A percentile compares a stretch with the other conserved stretches of the same genome.
phyloP scores from a whole-genome alignment of 1,140 invertebrate species.

The Macrotrachela quadricornifera region DNA sequence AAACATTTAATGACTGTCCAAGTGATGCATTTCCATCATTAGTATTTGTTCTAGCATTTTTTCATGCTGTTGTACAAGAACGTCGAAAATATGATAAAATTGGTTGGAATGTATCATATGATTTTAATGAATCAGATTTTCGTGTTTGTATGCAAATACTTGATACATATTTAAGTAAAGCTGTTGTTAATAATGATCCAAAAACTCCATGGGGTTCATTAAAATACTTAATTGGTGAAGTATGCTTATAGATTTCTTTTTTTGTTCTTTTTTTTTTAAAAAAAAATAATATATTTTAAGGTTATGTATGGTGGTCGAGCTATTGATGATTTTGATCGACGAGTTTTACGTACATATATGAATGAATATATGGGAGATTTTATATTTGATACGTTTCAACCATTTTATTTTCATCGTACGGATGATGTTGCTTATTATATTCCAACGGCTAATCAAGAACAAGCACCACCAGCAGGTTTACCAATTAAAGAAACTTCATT shows the following conservation, averaged over 20 bases:
- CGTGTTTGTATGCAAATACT: slow-evolving; percentile 59
- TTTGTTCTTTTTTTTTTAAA: no score
- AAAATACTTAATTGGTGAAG: slow-evolving; percentile 72
- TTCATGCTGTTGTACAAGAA: slow-evolving; percentile 67
- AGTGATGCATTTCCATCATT: slow-evolving; percentile 52
- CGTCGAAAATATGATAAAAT: slow-evolving; percentile 71
- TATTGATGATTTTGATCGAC: slow-evolving; percentile 63
- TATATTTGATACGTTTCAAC: slow-evolving; percentile 63
- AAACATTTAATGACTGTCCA: slow-evolving; percentile 44
- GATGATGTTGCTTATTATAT: slow-evolving; percentile 51
- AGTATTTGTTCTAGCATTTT: slow-evolving; percentile 63
- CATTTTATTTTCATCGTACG: slow-evolving; percentile 63
- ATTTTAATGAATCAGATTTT: slow-evolving; percentile 77
- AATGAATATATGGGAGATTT: slow-evolving; percentile 80
- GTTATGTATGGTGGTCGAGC: slow-evolving; percentile 68
- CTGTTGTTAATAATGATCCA: slow-evolving; percentile 34
- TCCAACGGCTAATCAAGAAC: slow-evolving; percentile 45
- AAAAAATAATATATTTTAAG: no score
- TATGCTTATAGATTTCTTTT: no score
- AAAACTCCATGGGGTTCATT: slow-evolving; percentile 62
- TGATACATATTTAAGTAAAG: slow-evolving; percentile 54
- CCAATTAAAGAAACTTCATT: no score
- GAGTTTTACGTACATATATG: slow-evolving; percentile 64
- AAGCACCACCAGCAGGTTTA: slow-evolving; percentile 20
- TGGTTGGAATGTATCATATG: slow-evolving; percentile 73